Conservation (phyloP, 2,797 vertebrate species). For the Danio tinwini region DNA sequence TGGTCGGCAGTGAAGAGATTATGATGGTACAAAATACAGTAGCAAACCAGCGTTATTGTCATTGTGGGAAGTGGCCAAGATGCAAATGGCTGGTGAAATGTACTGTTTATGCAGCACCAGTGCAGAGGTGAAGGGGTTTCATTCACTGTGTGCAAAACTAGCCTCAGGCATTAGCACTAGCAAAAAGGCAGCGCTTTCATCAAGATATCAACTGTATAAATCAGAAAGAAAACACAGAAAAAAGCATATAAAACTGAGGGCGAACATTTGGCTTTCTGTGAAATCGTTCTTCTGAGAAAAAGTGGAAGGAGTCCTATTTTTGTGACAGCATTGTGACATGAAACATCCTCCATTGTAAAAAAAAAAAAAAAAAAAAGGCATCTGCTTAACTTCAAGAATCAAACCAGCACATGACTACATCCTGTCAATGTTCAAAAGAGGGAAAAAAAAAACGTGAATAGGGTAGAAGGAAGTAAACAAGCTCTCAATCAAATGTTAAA, state of each 20-base stretch:
- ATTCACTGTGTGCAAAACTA: background rate
- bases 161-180: background rate
- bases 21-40: constrained; percentile 2
- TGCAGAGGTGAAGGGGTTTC: constrained; percentile 12
- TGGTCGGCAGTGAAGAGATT: constrained; percentile 17
- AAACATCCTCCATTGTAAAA: constrained; percentile 19
- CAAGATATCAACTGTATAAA: constrained; percentile 4
- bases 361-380: too few relatives aligned
- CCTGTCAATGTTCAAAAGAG: background rate
- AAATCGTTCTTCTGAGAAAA: background rate
- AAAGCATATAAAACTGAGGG: background rate
- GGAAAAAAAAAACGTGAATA: background rate
- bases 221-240: constrained; percentile 1
- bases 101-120: constrained; percentile 34
- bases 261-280: background rate
- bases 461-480: background rate
- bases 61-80: constrained; percentile 51
- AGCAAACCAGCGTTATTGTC: constrained; percentile 19
- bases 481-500: background rate
- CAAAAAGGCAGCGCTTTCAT: background rate
- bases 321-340: background rate
- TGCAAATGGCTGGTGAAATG: constrained; percentile 49
- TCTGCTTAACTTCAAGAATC: background rate
- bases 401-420: background rate
- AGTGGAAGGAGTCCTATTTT: background rate